Percentiles rank a stretch among this genome's conserved stretches.
phyloP scores from a whole-genome alignment of 2,797 vertebrate species.

The Myoxocephalus aenaeus region DNA sequence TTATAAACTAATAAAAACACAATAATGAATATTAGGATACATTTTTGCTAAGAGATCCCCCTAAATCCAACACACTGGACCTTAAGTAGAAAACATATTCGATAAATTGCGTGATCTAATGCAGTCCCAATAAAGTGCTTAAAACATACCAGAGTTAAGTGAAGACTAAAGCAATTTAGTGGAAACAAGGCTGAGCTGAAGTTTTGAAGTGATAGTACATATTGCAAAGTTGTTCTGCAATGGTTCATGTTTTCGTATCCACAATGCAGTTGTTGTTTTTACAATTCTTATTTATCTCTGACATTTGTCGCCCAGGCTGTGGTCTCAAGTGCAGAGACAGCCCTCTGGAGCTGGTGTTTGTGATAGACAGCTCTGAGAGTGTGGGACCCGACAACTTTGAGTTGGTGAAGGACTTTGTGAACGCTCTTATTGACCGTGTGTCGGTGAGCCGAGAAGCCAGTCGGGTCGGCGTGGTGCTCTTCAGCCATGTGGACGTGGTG shows the following conservation, averaged over 20 bases:
- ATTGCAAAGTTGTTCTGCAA: background rate
- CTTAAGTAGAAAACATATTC: background rate
- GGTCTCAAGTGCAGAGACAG: conserved; percentile 84
- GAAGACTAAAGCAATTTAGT: background rate
- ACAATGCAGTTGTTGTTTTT: background rate
- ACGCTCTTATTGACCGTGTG: conserved; percentile 82
- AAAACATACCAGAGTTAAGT: background rate
- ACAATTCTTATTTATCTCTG: background rate
- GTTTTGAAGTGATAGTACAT: background rate
- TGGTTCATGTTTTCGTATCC: conserved; percentile 6
- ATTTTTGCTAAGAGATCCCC: background rate
- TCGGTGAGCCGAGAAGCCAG: conserved; percentile 68
- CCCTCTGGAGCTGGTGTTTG: conserved; percentile 90
- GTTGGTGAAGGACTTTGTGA: conserved; percentile 89
- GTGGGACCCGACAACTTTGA: conserved; percentile 89
- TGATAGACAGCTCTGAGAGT: conserved; percentile 92
- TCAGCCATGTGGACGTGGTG: conserved; percentile 83
- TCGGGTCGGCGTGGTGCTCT: conserved; percentile 88
- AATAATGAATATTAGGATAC: background rate
- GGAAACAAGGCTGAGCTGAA: background rate
- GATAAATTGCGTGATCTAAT: background rate
- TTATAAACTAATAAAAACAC: background rate
- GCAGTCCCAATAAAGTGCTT: background rate
- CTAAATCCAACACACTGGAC: background rate
- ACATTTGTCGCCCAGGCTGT: conserved; percentile 82